Evolutionary conservation across 2,113 vertebrate species (phyloP), one percentile per base, ranked within the genome.

Genomic region (Recurvirostra avosetta): DNA sequence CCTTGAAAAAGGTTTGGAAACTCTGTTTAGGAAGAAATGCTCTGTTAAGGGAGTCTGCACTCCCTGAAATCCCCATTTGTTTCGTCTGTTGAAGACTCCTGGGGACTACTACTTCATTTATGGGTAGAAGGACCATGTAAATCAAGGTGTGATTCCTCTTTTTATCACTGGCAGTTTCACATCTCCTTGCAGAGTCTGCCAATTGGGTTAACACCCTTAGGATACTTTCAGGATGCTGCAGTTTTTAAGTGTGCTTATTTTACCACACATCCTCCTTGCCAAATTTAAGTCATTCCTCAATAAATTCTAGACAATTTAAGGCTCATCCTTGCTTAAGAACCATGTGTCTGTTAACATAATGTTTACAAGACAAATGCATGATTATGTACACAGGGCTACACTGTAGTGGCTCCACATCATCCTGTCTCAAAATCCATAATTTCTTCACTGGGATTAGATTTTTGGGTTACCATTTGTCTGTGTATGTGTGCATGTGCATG

Each of bases 281-380:
- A 8, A 26, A 36, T 62, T 67, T 53, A 72, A 65, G 36, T 62
- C 59, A 65, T 47, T 25, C 55, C 56, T 55, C 25, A 92, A 66
- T 50, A 94, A 88, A 94, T 94, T 49, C 77, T 94, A 36, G 7
- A 55, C 59, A 85, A 73, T 70, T 78, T 55, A 85, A 96, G 13
- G 75, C 12, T 67, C 63, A 67, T 83, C 68, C 43, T 56, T 94
- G 40, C 71, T 97, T 93, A 90, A 62, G 25, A 86, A 25, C 20
- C 59, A 73, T 6, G 29, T 93, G 38, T 72, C 87, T 76, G 9
- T 90, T 67, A 77, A 90, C 56, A 66, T 84, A 91, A 95, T 86
- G 36, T 85, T 55, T 78, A 52, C 34, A 86, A 89, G 92, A 96
- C 43, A 95, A 95, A 96, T 93, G n/a, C 20, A 72, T 95, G 70